Conservation (phyloP, 2,113 vertebrate species). For the Puma concolor region DNA sequence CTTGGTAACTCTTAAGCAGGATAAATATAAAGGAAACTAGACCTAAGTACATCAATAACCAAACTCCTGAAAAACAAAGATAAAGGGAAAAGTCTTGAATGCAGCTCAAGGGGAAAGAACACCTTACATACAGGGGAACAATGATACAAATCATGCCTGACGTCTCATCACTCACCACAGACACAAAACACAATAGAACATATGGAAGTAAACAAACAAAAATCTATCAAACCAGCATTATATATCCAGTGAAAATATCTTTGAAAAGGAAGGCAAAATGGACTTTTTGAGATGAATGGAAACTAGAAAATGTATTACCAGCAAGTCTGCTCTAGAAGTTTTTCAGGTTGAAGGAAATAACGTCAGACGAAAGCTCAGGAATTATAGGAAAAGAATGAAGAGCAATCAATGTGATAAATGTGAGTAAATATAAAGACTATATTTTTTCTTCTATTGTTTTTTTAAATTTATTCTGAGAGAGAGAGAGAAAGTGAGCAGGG, state of each 20-base stretch:
- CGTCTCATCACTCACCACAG: background rate
- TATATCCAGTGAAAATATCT: background rate
- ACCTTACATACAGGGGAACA: background rate
- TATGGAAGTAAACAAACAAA: background rate
- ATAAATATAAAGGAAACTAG: background rate
- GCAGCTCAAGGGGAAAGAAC: background rate
- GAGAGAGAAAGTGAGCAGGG: too few species aligned
- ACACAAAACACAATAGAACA: background rate
- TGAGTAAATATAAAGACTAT: background rate
- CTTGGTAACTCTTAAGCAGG: background rate
- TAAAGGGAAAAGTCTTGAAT: background rate
- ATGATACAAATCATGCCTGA: background rate
- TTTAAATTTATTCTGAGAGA: too few species aligned
- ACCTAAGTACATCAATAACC: background rate
- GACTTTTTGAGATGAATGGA: background rate
- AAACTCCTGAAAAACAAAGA: background rate
- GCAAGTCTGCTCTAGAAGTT: background rate
- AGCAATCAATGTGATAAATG: background rate
- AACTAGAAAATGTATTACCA: background rate
- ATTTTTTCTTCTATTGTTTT: background rate
- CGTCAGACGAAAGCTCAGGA: background rate
- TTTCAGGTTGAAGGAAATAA: background rate
- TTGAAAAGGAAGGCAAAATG: slow-evolving; percentile 27
- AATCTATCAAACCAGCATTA: background rate
- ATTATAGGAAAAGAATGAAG: background rate